Conservation (phyloP, 1,140 invertebrate genomes). For the Drosophila gunungcola region DNA sequence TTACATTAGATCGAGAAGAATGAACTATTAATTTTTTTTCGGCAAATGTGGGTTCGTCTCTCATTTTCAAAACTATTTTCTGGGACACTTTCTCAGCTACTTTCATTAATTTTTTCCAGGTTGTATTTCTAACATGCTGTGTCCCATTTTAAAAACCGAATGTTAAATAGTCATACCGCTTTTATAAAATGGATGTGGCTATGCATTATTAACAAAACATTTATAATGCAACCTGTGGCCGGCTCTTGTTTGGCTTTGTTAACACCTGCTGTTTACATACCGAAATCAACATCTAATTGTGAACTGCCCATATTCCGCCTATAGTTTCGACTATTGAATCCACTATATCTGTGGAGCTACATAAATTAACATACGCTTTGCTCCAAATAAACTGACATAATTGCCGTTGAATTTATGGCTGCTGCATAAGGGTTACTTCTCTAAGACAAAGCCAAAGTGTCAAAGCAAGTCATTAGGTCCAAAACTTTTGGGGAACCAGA, state of each 20-base stretch:
- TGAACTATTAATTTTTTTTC: neutral
- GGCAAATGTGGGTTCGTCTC: neutral
- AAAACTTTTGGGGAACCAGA: slow-evolving; percentile 30
- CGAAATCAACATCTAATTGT: slow-evolving; percentile 79
- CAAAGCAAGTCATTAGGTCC: slow-evolving; percentile 80
- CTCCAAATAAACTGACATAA: slow-evolving; percentile 83
- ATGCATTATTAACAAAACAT: slow-evolving; percentile 69
- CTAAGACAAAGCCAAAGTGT: slow-evolving; percentile 80
- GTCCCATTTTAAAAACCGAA: slow-evolving; percentile 33
- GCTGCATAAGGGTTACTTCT: slow-evolving; percentile 30
- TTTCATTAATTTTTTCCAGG: slow-evolving; percentile 9
- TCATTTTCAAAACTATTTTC: neutral
- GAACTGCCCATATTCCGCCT: slow-evolving; percentile 68
- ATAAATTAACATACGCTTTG: slow-evolving; percentile 79
- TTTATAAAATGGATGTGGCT: slow-evolving; percentile 48
- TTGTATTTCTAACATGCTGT: slow-evolving; percentile 37
- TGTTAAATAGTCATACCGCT: slow-evolving; percentile 42
- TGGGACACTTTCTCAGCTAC: neutral
- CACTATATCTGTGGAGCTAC: slow-evolving; percentile 31
- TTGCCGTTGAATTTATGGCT: slow-evolving; percentile 76
- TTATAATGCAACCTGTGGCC: slow-evolving; percentile 50
- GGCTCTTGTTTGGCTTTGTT: slow-evolving; percentile 61
- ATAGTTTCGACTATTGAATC: slow-evolving; percentile 20
- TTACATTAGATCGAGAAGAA: too few relatives aligned
- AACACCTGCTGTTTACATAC: slow-evolving; percentile 79